phyloP scores from a whole-genome alignment of 1,140 invertebrate species.

The Streblospio benedicti region DNA sequence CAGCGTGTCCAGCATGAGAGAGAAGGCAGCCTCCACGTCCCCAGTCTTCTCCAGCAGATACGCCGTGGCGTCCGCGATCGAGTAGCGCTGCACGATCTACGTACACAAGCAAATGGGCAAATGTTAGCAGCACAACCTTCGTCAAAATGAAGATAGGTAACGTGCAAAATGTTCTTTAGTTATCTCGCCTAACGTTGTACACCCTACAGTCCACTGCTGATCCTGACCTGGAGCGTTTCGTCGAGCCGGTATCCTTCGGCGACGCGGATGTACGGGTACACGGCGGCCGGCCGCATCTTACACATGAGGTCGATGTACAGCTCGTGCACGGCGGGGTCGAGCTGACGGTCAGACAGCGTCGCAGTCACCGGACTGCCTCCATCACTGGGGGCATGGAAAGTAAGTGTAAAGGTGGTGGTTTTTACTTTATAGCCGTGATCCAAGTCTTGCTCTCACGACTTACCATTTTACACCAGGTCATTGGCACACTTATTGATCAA shows the following conservation, averaged over 20 bases:
- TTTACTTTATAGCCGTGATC: too few species aligned
- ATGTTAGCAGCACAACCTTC: too few species aligned
- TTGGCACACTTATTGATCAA: too few species aligned
- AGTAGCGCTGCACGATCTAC: slow-evolving; percentile 32
- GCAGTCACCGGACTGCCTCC: too few species aligned
- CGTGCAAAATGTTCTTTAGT: too few species aligned
- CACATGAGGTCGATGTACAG: slow-evolving; percentile 61
- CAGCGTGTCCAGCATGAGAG: slow-evolving; percentile 36
- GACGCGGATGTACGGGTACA: slow-evolving; percentile 43
- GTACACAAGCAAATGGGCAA: too few species aligned
- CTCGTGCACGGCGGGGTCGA: slow-evolving; percentile 40
- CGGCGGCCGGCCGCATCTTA: slow-evolving; percentile 51
- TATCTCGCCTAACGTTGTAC: neutral
- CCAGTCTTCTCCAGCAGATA: slow-evolving; percentile 53
- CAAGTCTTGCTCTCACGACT: too few species aligned
- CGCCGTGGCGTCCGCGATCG: slow-evolving; percentile 50
- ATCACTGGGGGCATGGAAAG: too few species aligned
- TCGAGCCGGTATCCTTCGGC: slow-evolving; percentile 48
- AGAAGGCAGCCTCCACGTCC: slow-evolving; percentile 51
- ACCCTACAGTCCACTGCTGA: slow-evolving; percentile 38
- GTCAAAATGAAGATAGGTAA: too few species aligned
- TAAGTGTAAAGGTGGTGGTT: too few species aligned
- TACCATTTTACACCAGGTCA: too few species aligned
- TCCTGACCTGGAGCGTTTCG: slow-evolving; percentile 44
- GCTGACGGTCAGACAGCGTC: too few species aligned